Percentiles rank a stretch among this genome's conserved stretches.
Conservation (phyloP, 2,888 invertebrate species). For the Neocrepidodera transversa region DNA sequence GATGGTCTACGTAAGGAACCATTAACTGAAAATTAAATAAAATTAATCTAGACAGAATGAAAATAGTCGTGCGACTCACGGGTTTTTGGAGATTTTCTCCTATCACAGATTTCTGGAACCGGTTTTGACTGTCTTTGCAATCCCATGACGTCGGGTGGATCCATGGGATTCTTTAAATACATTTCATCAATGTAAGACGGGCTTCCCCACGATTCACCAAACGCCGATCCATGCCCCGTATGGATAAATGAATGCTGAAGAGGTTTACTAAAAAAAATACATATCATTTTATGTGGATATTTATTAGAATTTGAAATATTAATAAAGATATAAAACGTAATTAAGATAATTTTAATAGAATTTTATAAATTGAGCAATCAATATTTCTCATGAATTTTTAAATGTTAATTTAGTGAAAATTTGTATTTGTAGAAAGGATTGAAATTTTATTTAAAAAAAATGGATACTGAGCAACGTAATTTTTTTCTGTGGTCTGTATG, state of each 20-base stretch:
- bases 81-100: conserved; percentile 59
- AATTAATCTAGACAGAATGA: too few relatives aligned
- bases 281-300: background rate
- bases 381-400: too few relatives aligned
- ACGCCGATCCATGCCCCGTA: conserved; percentile 76
- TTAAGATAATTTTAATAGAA: too few relatives aligned
- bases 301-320: too few relatives aligned
- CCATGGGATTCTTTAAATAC: conserved; percentile 78
- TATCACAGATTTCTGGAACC: conserved; percentile 55
- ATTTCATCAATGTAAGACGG: conserved; percentile 81
- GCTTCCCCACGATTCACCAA: conserved; percentile 85
- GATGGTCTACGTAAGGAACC: conserved; percentile 44
- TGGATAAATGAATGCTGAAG: conserved; percentile 84
- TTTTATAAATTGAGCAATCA: too few relatives aligned
- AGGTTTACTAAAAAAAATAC: conserved; percentile 67
- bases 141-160: conserved; percentile 70
- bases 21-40: conserved; percentile 44
- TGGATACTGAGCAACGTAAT: too few relatives aligned
- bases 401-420: too few relatives aligned
- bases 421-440: too few relatives aligned
- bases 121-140: conserved; percentile 54
- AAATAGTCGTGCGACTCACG: too few relatives aligned
- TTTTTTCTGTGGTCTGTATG: too few relatives aligned
- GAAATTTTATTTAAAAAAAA: too few relatives aligned
- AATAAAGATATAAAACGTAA: too few relatives aligned